Conservation (phyloP, 2,797 vertebrate genomes). For the Melanotaenia nigrans region DNA sequence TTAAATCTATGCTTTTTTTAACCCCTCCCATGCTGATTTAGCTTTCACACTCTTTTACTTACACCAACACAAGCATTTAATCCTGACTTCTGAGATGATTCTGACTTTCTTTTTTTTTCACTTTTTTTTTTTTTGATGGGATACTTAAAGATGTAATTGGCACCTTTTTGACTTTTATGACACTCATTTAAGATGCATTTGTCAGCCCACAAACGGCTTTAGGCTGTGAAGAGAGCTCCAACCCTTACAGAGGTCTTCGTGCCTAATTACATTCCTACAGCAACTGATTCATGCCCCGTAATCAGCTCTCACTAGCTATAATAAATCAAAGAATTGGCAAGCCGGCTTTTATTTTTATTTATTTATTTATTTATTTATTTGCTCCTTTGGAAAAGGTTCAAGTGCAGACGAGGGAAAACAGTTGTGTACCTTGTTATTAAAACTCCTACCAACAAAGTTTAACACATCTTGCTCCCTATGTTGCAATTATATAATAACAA, state of each 20-base stretch:
- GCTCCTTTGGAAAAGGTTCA: conserved; percentile 77
- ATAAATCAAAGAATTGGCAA: conserved; percentile 86
- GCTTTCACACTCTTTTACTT: conserved; percentile 44
- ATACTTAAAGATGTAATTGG: conserved; percentile 87
- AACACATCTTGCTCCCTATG: conserved; percentile 59
- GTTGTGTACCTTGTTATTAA: conserved; percentile 74
- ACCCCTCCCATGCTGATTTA: conserved; percentile 42
- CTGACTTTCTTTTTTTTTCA: conserved; percentile 28
- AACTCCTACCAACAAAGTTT: conserved; percentile 67
- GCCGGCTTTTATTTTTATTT: conserved; percentile 56
- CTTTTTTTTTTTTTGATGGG: conserved; percentile 72
- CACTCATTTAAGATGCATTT: conserved; percentile 86
- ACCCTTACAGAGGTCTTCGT: conserved; percentile 75
- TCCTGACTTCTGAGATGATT: background rate
- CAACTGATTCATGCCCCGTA: conserved; percentile 84
- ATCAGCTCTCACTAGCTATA: conserved; percentile 78
- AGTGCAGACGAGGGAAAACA: conserved; percentile 72
- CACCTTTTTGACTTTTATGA: conserved; percentile 90
- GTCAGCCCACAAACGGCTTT: conserved; percentile 84
- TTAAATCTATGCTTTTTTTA: conserved; percentile 49
- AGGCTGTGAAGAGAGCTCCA: conserved; percentile 74
- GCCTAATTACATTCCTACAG: conserved; percentile 84
- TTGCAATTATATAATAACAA: conserved; percentile 72
- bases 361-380: conserved; percentile 65
- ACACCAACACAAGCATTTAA: conserved; percentile 40